phyloP scores from a whole-genome alignment of 2,113 vertebrate genomes.

The Proterorhinus semilunaris region DNA sequence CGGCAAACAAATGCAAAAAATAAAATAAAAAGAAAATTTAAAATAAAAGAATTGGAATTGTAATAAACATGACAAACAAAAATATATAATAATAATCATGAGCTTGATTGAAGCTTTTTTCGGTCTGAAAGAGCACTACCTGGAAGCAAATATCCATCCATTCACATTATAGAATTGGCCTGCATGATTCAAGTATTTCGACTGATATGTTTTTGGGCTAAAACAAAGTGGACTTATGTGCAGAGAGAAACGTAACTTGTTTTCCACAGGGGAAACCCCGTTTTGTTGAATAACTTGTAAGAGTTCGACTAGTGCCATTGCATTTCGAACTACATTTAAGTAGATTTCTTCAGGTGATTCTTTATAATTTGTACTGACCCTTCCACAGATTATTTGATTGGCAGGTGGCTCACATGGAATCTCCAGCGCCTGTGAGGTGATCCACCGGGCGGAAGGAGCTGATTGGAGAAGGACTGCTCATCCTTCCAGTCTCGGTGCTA shows the following conservation, averaged over 20 bases:
- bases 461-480: slow-evolving; percentile 94
- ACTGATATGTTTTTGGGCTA: slow-evolving; percentile 99
- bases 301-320: slow-evolving; percentile 92
- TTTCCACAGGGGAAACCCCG: slow-evolving; percentile 92
- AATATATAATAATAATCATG: slow-evolving; percentile 73
- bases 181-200: slow-evolving; percentile 99
- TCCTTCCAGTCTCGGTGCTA: slow-evolving; percentile 85
- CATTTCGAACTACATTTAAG: slow-evolving; percentile 62
- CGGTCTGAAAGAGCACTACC: slow-evolving; percentile 89
- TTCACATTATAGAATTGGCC: slow-evolving; percentile 99
- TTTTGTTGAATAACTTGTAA: slow-evolving; percentile 80
- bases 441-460: slow-evolving; percentile 96
- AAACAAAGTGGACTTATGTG: slow-evolving; percentile 99
- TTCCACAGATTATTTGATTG: slow-evolving; percentile 64
- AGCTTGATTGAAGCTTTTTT: slow-evolving; percentile 88
- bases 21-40: slow-evolving; percentile 57
- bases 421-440: slow-evolving; percentile 91
- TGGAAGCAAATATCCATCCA: slow-evolving; percentile 98
- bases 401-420: slow-evolving; percentile 89
- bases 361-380: slow-evolving; percentile 77
- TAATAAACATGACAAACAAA: slow-evolving; percentile 87
- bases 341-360: slow-evolving; percentile 65
- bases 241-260: slow-evolving; percentile 93
- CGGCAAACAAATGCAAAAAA: slow-evolving; percentile 82
- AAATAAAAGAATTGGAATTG: slow-evolving; percentile 80